A percentile compares a stretch with the other conserved stretches of the same genome.
Conservation (phyloP, 2,113 vertebrate species). For the Rana temporaria region DNA sequence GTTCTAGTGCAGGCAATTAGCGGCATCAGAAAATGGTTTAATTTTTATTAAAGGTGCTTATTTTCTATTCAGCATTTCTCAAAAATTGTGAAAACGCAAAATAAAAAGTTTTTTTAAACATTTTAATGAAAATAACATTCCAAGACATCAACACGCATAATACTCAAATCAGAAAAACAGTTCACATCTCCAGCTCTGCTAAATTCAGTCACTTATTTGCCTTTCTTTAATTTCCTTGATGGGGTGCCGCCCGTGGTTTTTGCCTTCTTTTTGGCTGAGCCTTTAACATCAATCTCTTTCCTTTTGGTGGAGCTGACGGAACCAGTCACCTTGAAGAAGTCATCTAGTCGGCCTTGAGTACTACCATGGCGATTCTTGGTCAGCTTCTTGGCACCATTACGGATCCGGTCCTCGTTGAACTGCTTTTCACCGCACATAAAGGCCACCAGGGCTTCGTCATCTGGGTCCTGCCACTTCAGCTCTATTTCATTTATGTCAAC, state of each 20-base stretch:
- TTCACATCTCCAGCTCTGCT: not conserved
- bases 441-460: slow-evolving; percentile 84
- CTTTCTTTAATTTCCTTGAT: slow-evolving; percentile 78
- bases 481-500: slow-evolving; percentile 79
- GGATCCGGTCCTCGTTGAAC: slow-evolving; percentile 93
- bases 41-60: too few species aligned
- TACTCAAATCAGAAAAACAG: not conserved
- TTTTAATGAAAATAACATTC: not conserved
- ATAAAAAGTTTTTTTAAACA: too few species aligned
- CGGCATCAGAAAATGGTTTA: too few species aligned
- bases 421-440: slow-evolving; percentile 95
- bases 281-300: slow-evolving; percentile 87
- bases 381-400: slow-evolving; percentile 86
- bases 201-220: slow-evolving; percentile 71
- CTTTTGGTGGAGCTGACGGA: slow-evolving; percentile 91
- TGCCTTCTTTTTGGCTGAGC: slow-evolving; percentile 86
- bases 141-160: not conserved
- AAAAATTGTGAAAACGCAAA: too few species aligned
- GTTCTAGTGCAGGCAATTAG: too few species aligned
- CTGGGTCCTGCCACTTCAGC: slow-evolving; percentile 87
- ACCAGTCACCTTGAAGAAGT: slow-evolving; percentile 93
- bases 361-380: slow-evolving; percentile 90
- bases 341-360: slow-evolving; percentile 93
- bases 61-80: too few species aligned
- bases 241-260: slow-evolving; percentile 71